Base-by-base conservation (phyloP, 2,888 invertebrate species). In the Calameuta idolon region DNA sequence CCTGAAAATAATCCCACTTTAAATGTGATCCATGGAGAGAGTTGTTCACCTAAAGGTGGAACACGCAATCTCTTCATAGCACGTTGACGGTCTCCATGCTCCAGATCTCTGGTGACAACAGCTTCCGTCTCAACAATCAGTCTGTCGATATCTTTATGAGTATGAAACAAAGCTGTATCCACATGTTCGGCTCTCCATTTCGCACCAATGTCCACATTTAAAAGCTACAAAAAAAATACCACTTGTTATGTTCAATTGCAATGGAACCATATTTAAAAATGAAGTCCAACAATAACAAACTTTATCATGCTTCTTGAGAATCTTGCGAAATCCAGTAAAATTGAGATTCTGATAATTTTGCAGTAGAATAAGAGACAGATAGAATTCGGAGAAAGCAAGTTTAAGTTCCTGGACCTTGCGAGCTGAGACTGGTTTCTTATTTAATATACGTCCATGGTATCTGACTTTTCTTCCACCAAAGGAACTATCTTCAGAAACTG, bases 261-360 rank as follows among this genome's bases (percentile, higher is more conserved):
- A 71, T 30, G 23, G 23, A 71, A 71, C 71, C 23, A 23, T 71
- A 34, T 30, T 34, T 30, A 34, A 71, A 33, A 33, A 71, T 71
- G 3, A 55, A 55, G 23, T 55, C 23, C 23, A 55, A 23, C 23
- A 55, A 23, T 23, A 55, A 80, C 74, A 55, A 89, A 95, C 95
- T 93, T 97, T 97, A 90, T 97, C 97, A 90, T 97, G 97, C 90
- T 97, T 97, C 91, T 97, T 98, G 73, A 98, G 93, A 84, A 97
- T 98, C 91, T 97, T 97, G 71, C 97, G 93, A 91, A 98, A 97
- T 2, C 97, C 97, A 9, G 97, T 97, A 87, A 96, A 96, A 92
- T 97, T 97, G 23, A 97, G 93, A 85, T 96, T 96, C 91, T 98
- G 97, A 90, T 97, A 97, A 91, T 97, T 98, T 92, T 97, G 97